Base-by-base conservation (phyloP, 2,113 vertebrate species). In the Oncorhynchus keta region DNA sequence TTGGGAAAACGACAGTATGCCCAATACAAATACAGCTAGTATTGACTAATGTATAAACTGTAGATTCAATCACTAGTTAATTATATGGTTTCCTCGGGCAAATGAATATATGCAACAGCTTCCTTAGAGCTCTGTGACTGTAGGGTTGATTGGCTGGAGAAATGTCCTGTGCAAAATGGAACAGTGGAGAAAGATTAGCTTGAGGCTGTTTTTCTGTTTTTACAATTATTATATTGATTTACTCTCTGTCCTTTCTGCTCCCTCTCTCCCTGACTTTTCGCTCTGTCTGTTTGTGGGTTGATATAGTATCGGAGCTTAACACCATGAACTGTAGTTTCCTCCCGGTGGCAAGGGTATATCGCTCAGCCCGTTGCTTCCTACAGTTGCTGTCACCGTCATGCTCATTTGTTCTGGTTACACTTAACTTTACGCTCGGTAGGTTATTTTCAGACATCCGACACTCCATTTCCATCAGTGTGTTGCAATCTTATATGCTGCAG, bases 171-270 rank as follows among this genome's bases (percentile, higher is more conserved):
- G 30, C 68, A 39, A 76, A 68, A 72, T 57, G 72, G 48, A 80
- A 49, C 20, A 9, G 59, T 24, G 4, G 59, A 55, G 51, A 66
- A 24, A 72, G 32, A 57, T 32, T 62, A 12, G 30, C 68, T 66
- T 12, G 20, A 66, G 39, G 69, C 35, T 20, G 22, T 65, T 80
- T 72, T 62, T 69, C 48, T 76, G 24, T 39, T 72, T 72, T 28
- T 76, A 68, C 69, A 76, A 45, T 72, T 48, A 76, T 72, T 30
- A 48, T 57, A 61, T 76, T 39, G 48, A 72, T 75, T 51, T 6
- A n/a, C 39, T 45, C 9, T 45, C 2, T 12, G 2, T 45, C 9
- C 39, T 45, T 45, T 45, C 39, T 11, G 8, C 71, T 35, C 55
- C 61, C 24, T 74, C 62, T 49, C 0, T 73, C 13, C n/a, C n/a